Base-by-base conservation (phyloP, 2,888 invertebrate genomes). In the Amorpha juglandis region DNA sequence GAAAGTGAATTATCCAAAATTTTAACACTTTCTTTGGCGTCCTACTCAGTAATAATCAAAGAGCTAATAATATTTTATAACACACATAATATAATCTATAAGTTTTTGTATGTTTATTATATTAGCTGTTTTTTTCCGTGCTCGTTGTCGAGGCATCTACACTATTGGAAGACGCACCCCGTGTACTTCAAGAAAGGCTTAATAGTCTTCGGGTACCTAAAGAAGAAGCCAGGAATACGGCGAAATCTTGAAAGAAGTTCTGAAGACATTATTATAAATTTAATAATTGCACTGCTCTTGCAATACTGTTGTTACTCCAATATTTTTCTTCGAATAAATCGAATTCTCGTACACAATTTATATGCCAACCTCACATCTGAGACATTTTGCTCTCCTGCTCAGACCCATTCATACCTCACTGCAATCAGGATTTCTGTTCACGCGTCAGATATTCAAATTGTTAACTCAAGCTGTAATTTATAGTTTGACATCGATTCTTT, bases 371-470 rank as follows among this genome's bases (percentile, higher is more conserved):
- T 1, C 47, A 33, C 35, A 7, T 82, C 7, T 87, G 86, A 6
- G 89, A 88, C 0, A 50, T 87, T 7, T 66, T 89, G 19, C 78
- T 74, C 27, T 8, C 68, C 1, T 91, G 91, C 71, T 53, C 67
- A 0, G 75, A 78, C 62, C 78, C 81, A 0, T 64, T 52, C 45
- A 81, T 66, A 65, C 87, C 89, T 6, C 74, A 86, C 67, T 91
- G 91, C 69, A 85, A 83, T 35, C 79, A 80, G 64, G 90, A 90
- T 1, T 68, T 83, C 4, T 90, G 90, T 69, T 83, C 87, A 7
- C 33, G 7, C n/a, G 33, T 33, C n/a, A 35, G 8, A 35, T n/a
- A n/a, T 53, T 16, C n/a, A 48, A 16, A 48, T 8, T 48, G 48
- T 48, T 48, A 48, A 47, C 4, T 6, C n/a, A 27, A 4, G 27